Evolutionary conservation across 2,113 vertebrate genomes (phyloP), one percentile per base, ranked within the genome.

Genomic region (Chitala chitala): DNA sequence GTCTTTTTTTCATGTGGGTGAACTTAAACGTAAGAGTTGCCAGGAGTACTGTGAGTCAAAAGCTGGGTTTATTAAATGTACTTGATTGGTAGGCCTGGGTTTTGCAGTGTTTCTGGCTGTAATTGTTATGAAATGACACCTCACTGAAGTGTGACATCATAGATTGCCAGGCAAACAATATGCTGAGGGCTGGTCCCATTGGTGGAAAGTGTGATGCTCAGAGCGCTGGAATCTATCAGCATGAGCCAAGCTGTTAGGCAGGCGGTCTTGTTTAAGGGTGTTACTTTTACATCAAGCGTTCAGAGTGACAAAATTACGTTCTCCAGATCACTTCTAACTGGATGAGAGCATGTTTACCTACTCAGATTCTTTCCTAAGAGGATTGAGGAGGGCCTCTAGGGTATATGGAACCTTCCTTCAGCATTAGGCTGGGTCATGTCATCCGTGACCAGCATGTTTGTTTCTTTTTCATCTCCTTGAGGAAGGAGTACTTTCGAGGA

Each of bases 291-390:
- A 75, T 65, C 51, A 75, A 78, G 74, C 81, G 79, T 83, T 84
- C 78, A 77, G 84, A 81, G 86, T 85, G 84, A 86, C 86, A 87
- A 84, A 84, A 83, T 86, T 86, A 87, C 73, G 80, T 76, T 82
- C 85, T 87, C 85, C 80, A 79, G 85, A 86, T 82, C 77, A 59
- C 77, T 78, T 75, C 75, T 78, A 77, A 82, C 73, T 79, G 78
- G 79, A 79, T 69, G 82, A 73, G 71, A 24, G 26, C 12, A 26
- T 82, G 81, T 87, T 86, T 81, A 84, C 77, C 75, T 75, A 76
- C 81, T 83, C 78, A 74, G 71, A 84, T 82, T 87, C 81, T 82
- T 84, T 85, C 46, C 81, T 84, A 81, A 87, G 84, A 82, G 81
- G 79, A 82, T 78, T 78, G 75, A 82, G 82, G 76, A 83, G 82